Evolutionary conservation across 1,140 invertebrate species (phyloP), one percentile per base, ranked within the genome.

Genomic region (Eueides isabella): DNA sequence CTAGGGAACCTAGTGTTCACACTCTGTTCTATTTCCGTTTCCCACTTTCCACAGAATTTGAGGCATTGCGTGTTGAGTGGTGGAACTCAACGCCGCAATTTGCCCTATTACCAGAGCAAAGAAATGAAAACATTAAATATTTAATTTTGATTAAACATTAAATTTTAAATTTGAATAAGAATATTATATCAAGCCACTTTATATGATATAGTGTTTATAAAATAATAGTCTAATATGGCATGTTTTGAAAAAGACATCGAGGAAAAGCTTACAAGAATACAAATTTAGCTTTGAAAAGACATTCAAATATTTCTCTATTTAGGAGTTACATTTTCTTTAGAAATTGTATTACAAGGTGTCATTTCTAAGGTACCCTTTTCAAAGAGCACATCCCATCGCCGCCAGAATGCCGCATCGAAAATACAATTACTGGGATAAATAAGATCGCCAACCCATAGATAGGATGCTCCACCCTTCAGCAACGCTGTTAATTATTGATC

Each of bases 401-500:
- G 23, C 9, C 48, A 55, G 19, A 55, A 55, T 2, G 6, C 19
- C 44, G 16, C 44, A 55, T 55, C 48, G 48, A 55, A 26, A 55
- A 55, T 55, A 55, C 48, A 55, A 55, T 55, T 55, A 26, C 48
- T 7, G 19, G 48, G 48, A 55, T 55, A 55, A 55, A 55, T 55
- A 55, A 55, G 48, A 55, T 55, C n/a, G n/a, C 2, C 48, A 2
- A 26, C 48, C 48, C 48, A 55, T 23, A 55, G 48, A 55, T 26
- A 23, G 16, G 48, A 55, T 23, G 48, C 11, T 14, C 48, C 48
- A 26, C 48, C 48, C 48, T 55, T 55, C 19, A 55, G 7, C 23
- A 55, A 9, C 23, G 23, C 7, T 55, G 26, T 55, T 55, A 55
- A 55, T 55, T 55, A 55, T 55, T 26, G 19, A 19, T 9, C n/a